phyloP scores from a whole-genome alignment of 2,888 invertebrate genomes.

The Ecdyonurus torrentis region DNA sequence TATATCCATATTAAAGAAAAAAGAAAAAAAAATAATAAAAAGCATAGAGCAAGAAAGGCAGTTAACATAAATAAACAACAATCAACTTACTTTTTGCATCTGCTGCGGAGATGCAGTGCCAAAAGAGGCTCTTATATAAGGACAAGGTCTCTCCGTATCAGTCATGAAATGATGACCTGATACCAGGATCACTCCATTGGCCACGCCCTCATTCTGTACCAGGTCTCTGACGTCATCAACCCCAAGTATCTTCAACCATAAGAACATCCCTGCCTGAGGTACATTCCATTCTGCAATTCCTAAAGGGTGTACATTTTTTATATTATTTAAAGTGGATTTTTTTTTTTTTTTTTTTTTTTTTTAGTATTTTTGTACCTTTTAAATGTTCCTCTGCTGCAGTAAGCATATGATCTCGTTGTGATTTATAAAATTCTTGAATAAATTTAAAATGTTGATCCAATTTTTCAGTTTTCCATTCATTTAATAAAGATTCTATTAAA shows the following conservation, averaged over 20 bases:
- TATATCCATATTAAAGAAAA: too few relatives aligned
- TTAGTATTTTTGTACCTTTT: slow-evolving; percentile 24
- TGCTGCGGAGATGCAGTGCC: neutral
- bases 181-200: neutral
- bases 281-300: neutral
- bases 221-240: neutral
- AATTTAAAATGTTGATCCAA: slow-evolving; percentile 39
- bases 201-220: too few relatives aligned
- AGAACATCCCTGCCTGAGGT: neutral
- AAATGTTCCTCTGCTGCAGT: slow-evolving; percentile 40
- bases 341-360: neutral
- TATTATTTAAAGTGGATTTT: neutral
- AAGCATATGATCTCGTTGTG: slow-evolving; percentile 42
- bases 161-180: neutral
- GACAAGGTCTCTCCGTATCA: neutral
- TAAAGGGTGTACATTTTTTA: neutral
- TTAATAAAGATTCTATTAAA: too few relatives aligned
- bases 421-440: slow-evolving; percentile 44
- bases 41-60: too few relatives aligned
- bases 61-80: too few relatives aligned
- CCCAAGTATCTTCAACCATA: neutral
- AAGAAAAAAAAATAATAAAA: too few relatives aligned
- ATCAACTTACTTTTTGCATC: neutral
- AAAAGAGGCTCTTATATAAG: neutral
- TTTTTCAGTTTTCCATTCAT: slow-evolving; percentile 39